Conservation (phyloP, 2,888 invertebrate species). For the Copidosoma aretas region DNA sequence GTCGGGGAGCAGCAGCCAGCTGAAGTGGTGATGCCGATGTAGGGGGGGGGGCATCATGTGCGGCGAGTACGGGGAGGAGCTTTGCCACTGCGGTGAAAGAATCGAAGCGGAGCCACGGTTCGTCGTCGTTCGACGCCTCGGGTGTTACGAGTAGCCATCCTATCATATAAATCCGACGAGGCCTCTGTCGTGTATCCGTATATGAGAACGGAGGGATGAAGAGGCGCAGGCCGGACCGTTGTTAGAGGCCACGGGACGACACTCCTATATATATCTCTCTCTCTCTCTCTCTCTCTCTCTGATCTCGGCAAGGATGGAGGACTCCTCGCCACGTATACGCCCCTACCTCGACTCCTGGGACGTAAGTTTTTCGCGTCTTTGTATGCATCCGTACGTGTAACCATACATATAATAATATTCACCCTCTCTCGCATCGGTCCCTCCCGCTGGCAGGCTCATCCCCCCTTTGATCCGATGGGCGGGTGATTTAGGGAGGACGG, state of each 20-base stretch:
- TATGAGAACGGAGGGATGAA: conserved; percentile 45
- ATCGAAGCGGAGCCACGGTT: neutral
- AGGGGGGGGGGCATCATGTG: conserved; percentile 33
- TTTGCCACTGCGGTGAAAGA: neutral
- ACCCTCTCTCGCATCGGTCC: neutral
- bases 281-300: no score
- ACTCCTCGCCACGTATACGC: conserved; percentile 58
- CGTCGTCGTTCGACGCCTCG: neutral
- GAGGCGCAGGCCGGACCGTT: conserved; percentile 46
- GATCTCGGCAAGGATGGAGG: conserved; percentile 52
- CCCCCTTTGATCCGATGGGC: no score
- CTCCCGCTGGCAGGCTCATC: no score
- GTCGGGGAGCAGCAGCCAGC: neutral
- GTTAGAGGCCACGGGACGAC: conserved; percentile 1
- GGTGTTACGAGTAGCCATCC: conserved; percentile 48
- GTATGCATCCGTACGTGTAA: neutral
- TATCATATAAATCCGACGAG: no score
- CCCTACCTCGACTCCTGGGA: conserved; percentile 60
- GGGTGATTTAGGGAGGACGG: no score
- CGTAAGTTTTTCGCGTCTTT: conserved; percentile 48
- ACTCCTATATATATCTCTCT: neutral
- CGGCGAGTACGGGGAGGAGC: conserved; percentile 37
- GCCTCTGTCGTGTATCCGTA: no score
- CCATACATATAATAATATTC: neutral
- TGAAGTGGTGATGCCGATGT: no score